Base-by-base conservation (phyloP, 2,113 vertebrate species). In the Lichenostomus cassidix region DNA sequence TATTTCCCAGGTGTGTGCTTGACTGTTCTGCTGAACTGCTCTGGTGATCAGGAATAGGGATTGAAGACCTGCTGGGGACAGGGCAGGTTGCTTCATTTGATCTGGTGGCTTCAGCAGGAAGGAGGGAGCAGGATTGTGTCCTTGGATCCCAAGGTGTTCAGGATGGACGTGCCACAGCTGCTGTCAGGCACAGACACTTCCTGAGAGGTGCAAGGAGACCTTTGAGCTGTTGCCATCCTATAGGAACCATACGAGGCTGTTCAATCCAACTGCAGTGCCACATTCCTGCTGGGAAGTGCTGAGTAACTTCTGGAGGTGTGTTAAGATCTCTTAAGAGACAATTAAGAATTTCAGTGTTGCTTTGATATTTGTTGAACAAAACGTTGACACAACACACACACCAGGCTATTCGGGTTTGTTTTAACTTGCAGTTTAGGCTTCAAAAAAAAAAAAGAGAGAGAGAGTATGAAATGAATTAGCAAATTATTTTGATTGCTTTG, bases 401-500 rank as follows among this genome's bases (percentile, higher is more conserved):
- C 74, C 70, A 27, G 58, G 77, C 49, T 78, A 31, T 83, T 75
- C 4, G 0, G 39, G 29, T 74, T 67, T 53, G 70, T 55, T 92
- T 94, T 76, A 93, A 85, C 79, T 83, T 37, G 62, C 44, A 55
- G 65, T 78, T 84, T 63, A 75, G 81, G 50, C 50, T 76, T 87
- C 4, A 39, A 70, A 37, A 73, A 68, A 47, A 19, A 64, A 64
- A 62, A 53, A 23, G n/a, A 42, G 23, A n/a, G 10, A 50, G 11
- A 25, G 1, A 59, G 41, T 62, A 82, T 74, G 55, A 83, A 94
- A 91, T 59, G 50, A 94, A 92, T 94, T 93, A 95, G 91, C 58
- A 76, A 92, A 94, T 95, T 87, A 85, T 95, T 92, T 91, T 91
- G 94, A 91, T 95, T 79, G 87, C 87, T 95, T 84, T 71, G 49